Percentiles rank a stretch among this genome's conserved stretches.
These are phyloP conservation scores for Petrocephalus microphthalmus DNA, from an alignment of 2,113 vertebrate genomes.

Conservation along the genomic window DNA sequence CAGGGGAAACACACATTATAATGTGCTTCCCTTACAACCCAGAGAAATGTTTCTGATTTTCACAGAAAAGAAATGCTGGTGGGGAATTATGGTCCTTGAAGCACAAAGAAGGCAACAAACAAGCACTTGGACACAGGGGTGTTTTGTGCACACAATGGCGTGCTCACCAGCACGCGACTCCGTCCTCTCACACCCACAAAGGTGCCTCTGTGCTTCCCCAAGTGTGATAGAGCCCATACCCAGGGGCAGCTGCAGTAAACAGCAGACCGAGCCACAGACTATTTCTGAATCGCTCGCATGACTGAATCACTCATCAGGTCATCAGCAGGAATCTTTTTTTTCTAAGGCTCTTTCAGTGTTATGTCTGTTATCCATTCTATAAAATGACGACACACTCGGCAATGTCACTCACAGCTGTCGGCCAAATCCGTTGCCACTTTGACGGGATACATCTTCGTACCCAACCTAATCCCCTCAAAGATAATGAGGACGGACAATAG, in stretches of 20 bases:
- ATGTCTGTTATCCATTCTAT: constrained; percentile 6
- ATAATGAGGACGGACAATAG: constrained; percentile 4
- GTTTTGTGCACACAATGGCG: not conserved
- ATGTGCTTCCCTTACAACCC: not conserved
- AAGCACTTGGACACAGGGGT: not conserved
- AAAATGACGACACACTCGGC: constrained; percentile 8
- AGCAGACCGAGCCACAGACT: not conserved
- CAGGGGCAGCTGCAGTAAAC: not conserved
- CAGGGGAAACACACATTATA: not conserved
- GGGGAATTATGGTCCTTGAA: not conserved
- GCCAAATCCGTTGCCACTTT: constrained; percentile 25
- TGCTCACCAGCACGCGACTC: not conserved
- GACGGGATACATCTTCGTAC: not conserved
- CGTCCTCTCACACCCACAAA: not conserved
- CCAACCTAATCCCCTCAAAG: not conserved
- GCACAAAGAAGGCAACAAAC: not conserved
- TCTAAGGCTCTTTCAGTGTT: not conserved
- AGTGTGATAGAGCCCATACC: not conserved
- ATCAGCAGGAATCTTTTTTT: not conserved
- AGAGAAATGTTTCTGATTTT: not conserved
- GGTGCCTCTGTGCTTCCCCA: not conserved
- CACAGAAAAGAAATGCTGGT: not conserved
- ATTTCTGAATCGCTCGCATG: not conserved
- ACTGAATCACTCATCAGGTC: constrained; percentile 1
- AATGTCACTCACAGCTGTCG: not conserved